Percentiles rank a stretch among this genome's conserved stretches.
Conservation (phyloP, 53 echinoderm and acorn worm species). For the Henricia sp. region DNA sequence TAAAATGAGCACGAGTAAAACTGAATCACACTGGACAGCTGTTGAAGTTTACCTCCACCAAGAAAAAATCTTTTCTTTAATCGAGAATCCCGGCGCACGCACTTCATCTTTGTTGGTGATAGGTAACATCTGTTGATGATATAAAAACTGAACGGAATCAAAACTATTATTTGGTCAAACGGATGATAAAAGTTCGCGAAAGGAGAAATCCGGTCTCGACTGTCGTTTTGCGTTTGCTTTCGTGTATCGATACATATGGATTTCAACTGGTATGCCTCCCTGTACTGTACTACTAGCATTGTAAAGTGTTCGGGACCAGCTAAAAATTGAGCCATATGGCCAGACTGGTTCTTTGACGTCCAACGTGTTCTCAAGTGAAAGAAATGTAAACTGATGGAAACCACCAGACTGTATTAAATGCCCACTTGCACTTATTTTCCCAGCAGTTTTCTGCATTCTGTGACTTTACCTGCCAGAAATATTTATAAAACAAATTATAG, state of each 20-base stretch:
- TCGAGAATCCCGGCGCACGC: conserved; percentile 67
- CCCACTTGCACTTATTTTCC: background rate
- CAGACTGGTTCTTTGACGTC: background rate
- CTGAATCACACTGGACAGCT: background rate
- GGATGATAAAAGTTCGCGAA: background rate
- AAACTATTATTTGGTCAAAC: conserved; percentile 11
- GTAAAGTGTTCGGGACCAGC: conserved; percentile 13
- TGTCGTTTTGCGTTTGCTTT: background rate
- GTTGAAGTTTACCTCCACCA: conserved; percentile 81
- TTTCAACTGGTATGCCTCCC: conserved; percentile 24
- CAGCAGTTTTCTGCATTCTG: no score
- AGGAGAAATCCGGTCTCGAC: background rate
- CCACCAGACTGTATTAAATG: background rate
- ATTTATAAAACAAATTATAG: no score
- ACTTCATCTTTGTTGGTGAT: conserved; percentile 81
- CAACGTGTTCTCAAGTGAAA: background rate
- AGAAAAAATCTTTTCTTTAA: conserved; percentile 75
- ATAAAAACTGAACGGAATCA: conserved; percentile 7
- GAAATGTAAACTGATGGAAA: background rate
- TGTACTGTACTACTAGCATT: background rate
- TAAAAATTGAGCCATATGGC: conserved; percentile 27
- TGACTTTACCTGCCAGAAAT: no score
- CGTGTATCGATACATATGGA: conserved; percentile 38
- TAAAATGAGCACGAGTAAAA: background rate
- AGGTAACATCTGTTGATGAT: conserved; percentile 77